Conservation (phyloP, 2,888 invertebrate genomes). For the Colletes collaris region DNA sequence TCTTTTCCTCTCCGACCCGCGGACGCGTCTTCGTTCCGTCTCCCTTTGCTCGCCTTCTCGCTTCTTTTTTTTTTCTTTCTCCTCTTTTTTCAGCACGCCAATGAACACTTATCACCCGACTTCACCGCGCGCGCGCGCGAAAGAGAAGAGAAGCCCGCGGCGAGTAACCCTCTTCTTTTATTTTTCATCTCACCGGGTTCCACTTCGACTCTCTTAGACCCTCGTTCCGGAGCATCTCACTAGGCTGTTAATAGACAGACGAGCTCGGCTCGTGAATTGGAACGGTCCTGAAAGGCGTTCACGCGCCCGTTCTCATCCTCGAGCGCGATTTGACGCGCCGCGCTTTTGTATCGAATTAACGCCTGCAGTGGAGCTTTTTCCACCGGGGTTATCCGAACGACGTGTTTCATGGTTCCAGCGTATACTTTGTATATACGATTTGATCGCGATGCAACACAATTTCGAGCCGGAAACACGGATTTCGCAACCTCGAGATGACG, state of each 20-base stretch:
- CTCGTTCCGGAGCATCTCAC: conserved; percentile 16
- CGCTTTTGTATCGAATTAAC: conserved; percentile 29
- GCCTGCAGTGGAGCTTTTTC: not conserved
- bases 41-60: not conserved
- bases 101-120: conserved; percentile 28
- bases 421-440: too few species aligned
- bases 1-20: not conserved
- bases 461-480: too few species aligned
- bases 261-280: conserved; percentile 29
- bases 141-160: not conserved
- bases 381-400: not conserved
- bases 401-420: too few species aligned
- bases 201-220: conserved; percentile 26
- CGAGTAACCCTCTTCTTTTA: conserved; percentile 7
- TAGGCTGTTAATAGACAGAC: conserved; percentile 45
- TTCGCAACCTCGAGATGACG: too few species aligned
- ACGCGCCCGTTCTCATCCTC: not conserved
- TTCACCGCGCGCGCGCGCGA: not conserved
- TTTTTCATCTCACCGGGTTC: too few species aligned
- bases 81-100: conserved; percentile 8
- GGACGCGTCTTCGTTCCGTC: not conserved
- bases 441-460: too few species aligned
- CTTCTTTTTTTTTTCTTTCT: not conserved
- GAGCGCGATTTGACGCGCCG: not conserved
- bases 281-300: conserved; percentile 25